Conservation (phyloP, 1,140 invertebrate genomes). For the Saxidomus purpurata region DNA sequence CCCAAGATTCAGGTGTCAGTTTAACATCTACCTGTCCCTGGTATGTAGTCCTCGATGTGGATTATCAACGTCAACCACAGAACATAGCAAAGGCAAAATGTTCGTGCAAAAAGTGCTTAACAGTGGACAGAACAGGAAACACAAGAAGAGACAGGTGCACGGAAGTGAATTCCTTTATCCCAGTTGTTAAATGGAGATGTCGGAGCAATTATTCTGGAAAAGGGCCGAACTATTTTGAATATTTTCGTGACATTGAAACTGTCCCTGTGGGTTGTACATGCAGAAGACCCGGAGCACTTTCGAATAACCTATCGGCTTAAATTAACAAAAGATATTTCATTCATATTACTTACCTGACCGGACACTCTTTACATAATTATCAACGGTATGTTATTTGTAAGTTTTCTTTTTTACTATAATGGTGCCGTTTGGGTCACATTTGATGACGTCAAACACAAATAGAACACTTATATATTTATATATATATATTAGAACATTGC, state of each 20-base stretch:
- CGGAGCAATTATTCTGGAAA: neutral
- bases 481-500: no score
- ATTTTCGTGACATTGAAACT: neutral
- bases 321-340: no score
- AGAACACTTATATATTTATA: no score
- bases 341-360: no score
- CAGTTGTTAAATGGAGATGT: constrained; percentile 13
- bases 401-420: no score
- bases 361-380: no score
- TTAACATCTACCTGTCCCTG: constrained; percentile 40
- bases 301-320: no score
- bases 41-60: constrained; percentile 14
- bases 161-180: neutral
- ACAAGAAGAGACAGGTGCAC: neutral
- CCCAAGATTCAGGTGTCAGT: neutral
- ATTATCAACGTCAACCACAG: constrained; percentile 4
- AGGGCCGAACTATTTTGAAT: neutral
- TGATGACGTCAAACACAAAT: no score
- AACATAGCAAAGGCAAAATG: constrained; percentile 28
- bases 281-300: neutral
- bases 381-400: no score
- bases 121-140: neutral
- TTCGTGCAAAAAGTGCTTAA: constrained; percentile 17
- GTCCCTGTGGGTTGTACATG: constrained; percentile 18
- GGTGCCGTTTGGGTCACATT: no score